Evolutionary conservation across 2,888 invertebrate species (phyloP).

Genomic region (Dusona sp.): DNA sequence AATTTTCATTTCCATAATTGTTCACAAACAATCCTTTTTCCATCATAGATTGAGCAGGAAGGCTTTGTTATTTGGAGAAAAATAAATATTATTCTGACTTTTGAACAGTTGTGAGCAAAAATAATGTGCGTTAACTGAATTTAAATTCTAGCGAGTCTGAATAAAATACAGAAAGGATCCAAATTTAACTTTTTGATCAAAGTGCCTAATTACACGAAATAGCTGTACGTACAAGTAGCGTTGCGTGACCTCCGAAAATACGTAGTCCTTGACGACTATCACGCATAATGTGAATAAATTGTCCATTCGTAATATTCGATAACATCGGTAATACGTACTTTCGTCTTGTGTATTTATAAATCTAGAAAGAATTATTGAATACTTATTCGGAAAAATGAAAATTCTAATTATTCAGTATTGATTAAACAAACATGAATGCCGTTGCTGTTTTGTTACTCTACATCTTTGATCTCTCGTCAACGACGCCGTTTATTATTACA

Average conservation of each 20-base stretch:
- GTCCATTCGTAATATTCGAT: slow-evolving; percentile 17
- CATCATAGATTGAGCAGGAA: neutral
- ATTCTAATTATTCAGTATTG: neutral
- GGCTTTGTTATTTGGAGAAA: neutral
- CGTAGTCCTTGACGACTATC: slow-evolving; percentile 23
- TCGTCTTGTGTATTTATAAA: neutral
- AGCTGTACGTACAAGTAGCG: neutral
- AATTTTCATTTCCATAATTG: neutral
- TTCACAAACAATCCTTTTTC: neutral
- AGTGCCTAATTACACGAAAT: neutral
- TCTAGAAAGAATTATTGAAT: neutral
- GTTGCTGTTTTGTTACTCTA: neutral
- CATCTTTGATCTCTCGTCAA: neutral
- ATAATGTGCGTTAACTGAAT: neutral
- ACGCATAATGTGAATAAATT: slow-evolving; percentile 38
- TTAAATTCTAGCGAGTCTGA: neutral
- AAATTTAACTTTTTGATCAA: neutral
- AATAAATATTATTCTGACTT: neutral
- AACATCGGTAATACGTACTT: neutral
- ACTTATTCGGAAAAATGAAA: neutral
- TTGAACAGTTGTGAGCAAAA: neutral
- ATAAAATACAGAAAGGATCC: neutral
- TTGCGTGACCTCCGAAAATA: slow-evolving; percentile 36
- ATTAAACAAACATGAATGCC: neutral
- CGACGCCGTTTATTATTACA: neutral